phyloP scores from a whole-genome alignment of 2,888 invertebrate species.

The Andrena chrysosceles region DNA sequence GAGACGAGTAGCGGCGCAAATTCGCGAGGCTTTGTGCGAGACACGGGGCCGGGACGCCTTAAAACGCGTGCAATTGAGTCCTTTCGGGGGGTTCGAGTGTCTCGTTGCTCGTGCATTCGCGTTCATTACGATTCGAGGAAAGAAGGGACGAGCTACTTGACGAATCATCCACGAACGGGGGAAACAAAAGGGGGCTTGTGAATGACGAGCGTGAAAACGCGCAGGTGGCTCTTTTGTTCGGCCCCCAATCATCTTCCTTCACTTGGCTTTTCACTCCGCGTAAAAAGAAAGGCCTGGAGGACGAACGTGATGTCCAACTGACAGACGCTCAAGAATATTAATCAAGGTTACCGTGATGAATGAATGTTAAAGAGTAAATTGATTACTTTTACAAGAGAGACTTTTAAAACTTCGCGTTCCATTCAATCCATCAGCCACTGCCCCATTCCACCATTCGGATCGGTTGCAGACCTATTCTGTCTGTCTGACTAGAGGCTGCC shows the following conservation, averaged over 20 bases:
- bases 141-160: conserved; percentile 1
- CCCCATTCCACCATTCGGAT: background rate
- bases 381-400: too few species aligned
- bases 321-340: conserved; percentile 2
- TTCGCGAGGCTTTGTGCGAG: background rate
- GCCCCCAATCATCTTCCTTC: background rate
- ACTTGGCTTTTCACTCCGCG: background rate
- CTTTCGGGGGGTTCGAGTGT: conserved; percentile 10
- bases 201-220: conserved; percentile 18
- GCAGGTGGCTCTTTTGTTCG: conserved; percentile 9
- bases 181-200: background rate
- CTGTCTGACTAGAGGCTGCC: background rate
- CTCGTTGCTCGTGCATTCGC: background rate
- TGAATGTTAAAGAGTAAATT: too few species aligned
- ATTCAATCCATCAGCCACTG: background rate
- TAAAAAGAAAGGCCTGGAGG: background rate
- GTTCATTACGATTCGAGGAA: background rate
- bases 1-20: background rate
- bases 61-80: conserved; percentile 29
- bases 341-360: too few species aligned
- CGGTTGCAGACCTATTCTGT: background rate
- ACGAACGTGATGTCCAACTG: background rate
- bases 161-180: background rate
- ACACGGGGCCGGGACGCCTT: background rate
- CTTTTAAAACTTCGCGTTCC: background rate